Conservation (phyloP, 2,113 vertebrate genomes). For the Ceuthmochares aereus region DNA sequence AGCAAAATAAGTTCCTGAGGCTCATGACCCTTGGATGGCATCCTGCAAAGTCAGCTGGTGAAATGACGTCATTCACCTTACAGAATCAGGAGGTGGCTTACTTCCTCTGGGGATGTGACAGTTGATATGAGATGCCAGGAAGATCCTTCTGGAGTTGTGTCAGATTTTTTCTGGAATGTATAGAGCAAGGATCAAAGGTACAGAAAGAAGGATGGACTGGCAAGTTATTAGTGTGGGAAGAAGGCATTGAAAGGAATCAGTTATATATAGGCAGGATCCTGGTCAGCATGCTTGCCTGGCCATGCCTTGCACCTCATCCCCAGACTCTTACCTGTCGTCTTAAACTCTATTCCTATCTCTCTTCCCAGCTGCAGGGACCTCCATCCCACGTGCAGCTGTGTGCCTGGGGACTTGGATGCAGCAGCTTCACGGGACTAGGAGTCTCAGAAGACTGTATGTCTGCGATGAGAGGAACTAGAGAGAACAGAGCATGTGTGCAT, state of each 20-base stretch:
- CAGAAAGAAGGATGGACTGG: not conserved
- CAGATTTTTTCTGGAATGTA: not conserved
- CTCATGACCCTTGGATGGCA: not conserved
- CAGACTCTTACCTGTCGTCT: not conserved
- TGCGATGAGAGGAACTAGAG: not conserved
- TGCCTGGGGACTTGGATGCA: not conserved
- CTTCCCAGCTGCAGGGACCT: not conserved
- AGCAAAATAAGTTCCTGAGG: not conserved
- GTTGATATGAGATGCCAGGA: not conserved
- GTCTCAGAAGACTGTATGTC: not conserved
- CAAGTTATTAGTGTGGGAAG: not conserved
- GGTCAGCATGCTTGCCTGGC: not conserved
- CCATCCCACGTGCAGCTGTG: accelerated
- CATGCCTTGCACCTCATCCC: not conserved
- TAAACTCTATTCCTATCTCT: not conserved
- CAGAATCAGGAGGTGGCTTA: not conserved
- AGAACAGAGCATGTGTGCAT: not conserved
- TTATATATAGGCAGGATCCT: not conserved
- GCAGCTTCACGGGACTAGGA: not conserved
- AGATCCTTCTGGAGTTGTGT: not conserved
- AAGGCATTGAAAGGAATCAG: not conserved
- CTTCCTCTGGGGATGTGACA: not conserved
- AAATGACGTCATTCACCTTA: not conserved
- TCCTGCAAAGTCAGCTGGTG: not conserved
- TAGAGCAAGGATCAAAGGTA: not conserved